A percentile compares a stretch with the other conserved stretches of the same genome.
phyloP scores from a whole-genome alignment of 2,797 vertebrate genomes.

The Gymnoscopelus braueri region DNA sequence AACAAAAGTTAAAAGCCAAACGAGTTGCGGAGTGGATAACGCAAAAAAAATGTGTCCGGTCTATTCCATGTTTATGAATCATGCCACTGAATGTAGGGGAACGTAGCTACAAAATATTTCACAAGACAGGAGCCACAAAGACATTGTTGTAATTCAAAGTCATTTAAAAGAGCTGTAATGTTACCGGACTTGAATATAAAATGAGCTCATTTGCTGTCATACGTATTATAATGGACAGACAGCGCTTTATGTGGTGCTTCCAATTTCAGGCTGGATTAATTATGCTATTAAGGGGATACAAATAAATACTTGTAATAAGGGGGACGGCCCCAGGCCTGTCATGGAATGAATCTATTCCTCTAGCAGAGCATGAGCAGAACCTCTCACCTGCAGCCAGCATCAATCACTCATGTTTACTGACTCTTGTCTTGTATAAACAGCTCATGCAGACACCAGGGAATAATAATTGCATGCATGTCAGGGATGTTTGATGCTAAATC shows the following conservation, averaged over 20 bases:
- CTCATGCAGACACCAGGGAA: slow-evolving; percentile 48
- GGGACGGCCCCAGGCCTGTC: slow-evolving; percentile 62
- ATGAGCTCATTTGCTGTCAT: slow-evolving; percentile 58
- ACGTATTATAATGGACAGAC: slow-evolving; percentile 66
- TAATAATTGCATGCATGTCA: slow-evolving; percentile 68
- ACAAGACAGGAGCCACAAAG: slow-evolving; percentile 34
- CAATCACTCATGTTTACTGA: slow-evolving; percentile 69
- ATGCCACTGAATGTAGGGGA: slow-evolving; percentile 8
- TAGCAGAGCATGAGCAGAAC: slow-evolving; percentile 68
- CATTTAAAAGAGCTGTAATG: slow-evolving; percentile 1
- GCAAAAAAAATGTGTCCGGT: neutral
- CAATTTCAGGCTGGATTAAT: slow-evolving; percentile 76
- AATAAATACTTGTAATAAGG: slow-evolving; percentile 75
- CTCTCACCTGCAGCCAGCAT: slow-evolving; percentile 68
- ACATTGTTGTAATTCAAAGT: slow-evolving; percentile 20
- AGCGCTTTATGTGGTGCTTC: slow-evolving; percentile 67
- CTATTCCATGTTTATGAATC: neutral
- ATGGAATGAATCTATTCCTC: slow-evolving; percentile 66
- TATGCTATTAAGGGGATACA: slow-evolving; percentile 58
- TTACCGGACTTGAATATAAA: slow-evolving; percentile 33
- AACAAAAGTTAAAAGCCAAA: neutral
- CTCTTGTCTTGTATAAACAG: slow-evolving; percentile 61
- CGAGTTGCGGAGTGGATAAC: slow-evolving; percentile 5
- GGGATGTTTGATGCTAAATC: slow-evolving; percentile 58
- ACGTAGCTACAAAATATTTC: slow-evolving; percentile 43